Conservation (phyloP, 2,888 invertebrate species). For the Zygaena filipendulae region DNA sequence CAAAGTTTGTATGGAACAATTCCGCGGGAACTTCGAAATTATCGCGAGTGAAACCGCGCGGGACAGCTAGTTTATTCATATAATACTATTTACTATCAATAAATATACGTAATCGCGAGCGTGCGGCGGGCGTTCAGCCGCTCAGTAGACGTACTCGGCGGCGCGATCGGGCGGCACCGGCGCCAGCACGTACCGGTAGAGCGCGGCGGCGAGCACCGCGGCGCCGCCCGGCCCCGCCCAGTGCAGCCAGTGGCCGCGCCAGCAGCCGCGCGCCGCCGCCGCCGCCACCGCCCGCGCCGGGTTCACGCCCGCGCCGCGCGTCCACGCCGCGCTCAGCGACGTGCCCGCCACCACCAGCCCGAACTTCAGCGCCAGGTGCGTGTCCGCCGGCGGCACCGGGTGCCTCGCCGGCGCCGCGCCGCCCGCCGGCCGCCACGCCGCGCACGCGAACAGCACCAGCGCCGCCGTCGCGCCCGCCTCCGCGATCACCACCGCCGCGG, state of each 20-base stretch:
- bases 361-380: no score
- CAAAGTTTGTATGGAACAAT: no score
- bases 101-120: no score
- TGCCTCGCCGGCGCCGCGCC: conserved; percentile 70
- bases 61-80: no score
- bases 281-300: not conserved
- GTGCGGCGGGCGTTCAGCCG: not conserved
- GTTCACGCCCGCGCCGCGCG: not conserved
- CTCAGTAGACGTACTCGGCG: conserved; percentile 6
- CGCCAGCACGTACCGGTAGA: conserved; percentile 30
- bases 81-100: no score
- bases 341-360: conserved; percentile 72
- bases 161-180: conserved; percentile 7
- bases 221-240: conserved; percentile 71
- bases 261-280: not conserved
- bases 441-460: conserved; percentile 74
- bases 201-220: conserved; percentile 23
- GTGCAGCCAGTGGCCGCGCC: conserved; percentile 30
- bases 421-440: conserved; percentile 77
- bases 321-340: conserved; percentile 69
- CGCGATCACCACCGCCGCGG: conserved; percentile 30
- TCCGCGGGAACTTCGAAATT: no score
- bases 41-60: no score
- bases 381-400: no score
- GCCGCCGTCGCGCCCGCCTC: conserved; percentile 73